Evolutionary conservation across 2,113 vertebrate genomes (phyloP).

Genomic region (Phalacrocorax pelagicus): DNA sequence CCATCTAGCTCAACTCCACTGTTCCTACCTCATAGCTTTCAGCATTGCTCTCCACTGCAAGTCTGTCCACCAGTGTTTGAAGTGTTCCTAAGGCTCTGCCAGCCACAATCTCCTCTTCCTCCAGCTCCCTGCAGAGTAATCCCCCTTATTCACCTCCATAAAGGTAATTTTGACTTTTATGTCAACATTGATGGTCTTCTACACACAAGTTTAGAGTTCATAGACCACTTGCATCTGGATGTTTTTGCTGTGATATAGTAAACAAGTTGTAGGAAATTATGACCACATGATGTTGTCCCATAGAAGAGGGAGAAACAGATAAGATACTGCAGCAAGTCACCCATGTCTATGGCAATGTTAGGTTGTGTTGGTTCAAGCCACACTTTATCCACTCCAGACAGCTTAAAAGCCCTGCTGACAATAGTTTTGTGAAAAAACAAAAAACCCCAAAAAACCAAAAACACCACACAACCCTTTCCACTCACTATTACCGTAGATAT

Average conservation of each 20-base stretch:
- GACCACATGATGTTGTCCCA: neutral
- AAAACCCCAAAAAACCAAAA: neutral
- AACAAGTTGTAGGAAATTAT: neutral
- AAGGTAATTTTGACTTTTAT: neutral
- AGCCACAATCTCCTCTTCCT: neutral
- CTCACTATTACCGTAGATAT: neutral
- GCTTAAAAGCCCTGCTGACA: neutral
- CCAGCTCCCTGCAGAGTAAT: neutral
- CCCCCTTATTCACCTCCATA: neutral
- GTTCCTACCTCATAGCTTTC: neutral
- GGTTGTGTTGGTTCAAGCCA: neutral
- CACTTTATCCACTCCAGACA: neutral
- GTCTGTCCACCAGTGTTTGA: neutral
- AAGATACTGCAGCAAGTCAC: neutral
- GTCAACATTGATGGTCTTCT: neutral
- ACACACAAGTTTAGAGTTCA: neutral
- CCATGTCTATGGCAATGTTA: neutral
- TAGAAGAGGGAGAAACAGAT: neutral
- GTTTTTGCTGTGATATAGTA: neutral
- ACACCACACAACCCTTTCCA: neutral
- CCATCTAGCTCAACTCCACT: neutral
- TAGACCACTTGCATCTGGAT: neutral
- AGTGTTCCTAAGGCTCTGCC: neutral
- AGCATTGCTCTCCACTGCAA: neutral
- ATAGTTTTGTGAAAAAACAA: neutral